Base-by-base conservation (phyloP, 1,140 invertebrate genomes). In the Drosophila micromelanica region DNA sequence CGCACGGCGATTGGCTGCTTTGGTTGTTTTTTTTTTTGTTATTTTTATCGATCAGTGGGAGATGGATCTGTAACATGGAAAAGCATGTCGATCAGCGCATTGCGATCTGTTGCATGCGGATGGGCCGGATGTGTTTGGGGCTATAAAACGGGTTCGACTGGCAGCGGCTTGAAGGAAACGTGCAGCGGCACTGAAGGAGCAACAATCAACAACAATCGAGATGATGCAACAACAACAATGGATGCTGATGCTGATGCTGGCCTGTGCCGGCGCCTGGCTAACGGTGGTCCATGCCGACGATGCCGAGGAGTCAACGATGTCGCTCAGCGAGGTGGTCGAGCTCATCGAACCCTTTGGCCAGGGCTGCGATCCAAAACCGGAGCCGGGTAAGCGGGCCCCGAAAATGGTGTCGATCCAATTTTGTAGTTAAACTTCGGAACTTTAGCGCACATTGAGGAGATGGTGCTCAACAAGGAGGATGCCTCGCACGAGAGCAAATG, bases 401-500 rank as follows among this genome's bases (percentile, higher is more conserved):
- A 4, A 2, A 17, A 7, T n/a, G 5, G 17, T n/a, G 11, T 17
- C n/a, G n/a, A n/a, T n/a, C n/a, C n/a, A n/a, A n/a, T n/a, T n/a
- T n/a, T n/a, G n/a, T n/a, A n/a, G n/a, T n/a, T n/a, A n/a, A n/a
- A n/a, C n/a, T n/a, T n/a, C n/a, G n/a, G n/a, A n/a, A n/a, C n/a
- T n/a, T n/a, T n/a, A n/a, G 76, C 65, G 17, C 15, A 80, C 35
- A 56, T 84, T 27, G 70, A 78, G 27, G 80, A 91, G 17, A 52
- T 91, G 73, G 52, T 91, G 12, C 35, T 67, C 38, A 84, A 87
- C 68, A 73, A 70, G 37, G 65, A 78, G 65, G 65, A 90, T 13
- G 74, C 82, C 23, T 73, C 82, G 35, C 23, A 60, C 5, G 73
- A 63, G 30, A 74, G 71, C 43, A 91, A 85, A 61, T 91, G 90